These are phyloP conservation scores for Brachyrhaphis roseni DNA, from an alignment of 2,797 vertebrate genomes.

Conservation along the genomic window DNA sequence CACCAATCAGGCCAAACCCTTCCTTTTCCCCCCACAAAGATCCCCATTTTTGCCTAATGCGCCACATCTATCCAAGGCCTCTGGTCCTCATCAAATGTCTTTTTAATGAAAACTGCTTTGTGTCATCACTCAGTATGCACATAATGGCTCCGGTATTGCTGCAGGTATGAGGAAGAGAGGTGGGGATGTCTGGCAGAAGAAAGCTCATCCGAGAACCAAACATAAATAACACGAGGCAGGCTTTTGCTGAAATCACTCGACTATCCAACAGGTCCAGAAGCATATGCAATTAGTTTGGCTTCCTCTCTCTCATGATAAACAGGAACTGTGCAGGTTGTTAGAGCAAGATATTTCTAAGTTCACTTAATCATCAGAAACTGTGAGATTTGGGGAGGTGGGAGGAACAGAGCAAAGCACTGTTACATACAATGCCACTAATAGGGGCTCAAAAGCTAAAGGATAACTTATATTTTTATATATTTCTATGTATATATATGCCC, in stretches of 20 bases:
- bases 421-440: constrained; percentile 50
- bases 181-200: constrained; percentile 50
- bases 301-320: constrained; percentile 47
- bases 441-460: constrained; percentile 38
- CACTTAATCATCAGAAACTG: constrained; percentile 63
- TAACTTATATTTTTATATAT: neutral
- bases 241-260: constrained; percentile 17
- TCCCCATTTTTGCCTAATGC: constrained; percentile 49
- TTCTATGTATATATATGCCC: neutral
- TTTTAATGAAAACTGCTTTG: constrained; percentile 77
- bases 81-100: constrained; percentile 72
- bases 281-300: constrained; percentile 56
- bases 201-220: constrained; percentile 37
- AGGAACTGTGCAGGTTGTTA: constrained; percentile 52
- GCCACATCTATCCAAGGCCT: constrained; percentile 66
- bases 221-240: constrained; percentile 32
- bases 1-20: constrained; percentile 16
- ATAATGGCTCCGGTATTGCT: constrained; percentile 68
- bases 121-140: constrained; percentile 67
- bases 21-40: constrained; percentile 26
- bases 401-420: constrained; percentile 35
- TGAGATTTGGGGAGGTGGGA: constrained; percentile 21
- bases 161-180: constrained; percentile 61
- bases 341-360: constrained; percentile 61
- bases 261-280: constrained; percentile 47